Evolutionary conservation across 2,888 invertebrate genomes (phyloP).

Genomic region (Lasiommata megera): DNA sequence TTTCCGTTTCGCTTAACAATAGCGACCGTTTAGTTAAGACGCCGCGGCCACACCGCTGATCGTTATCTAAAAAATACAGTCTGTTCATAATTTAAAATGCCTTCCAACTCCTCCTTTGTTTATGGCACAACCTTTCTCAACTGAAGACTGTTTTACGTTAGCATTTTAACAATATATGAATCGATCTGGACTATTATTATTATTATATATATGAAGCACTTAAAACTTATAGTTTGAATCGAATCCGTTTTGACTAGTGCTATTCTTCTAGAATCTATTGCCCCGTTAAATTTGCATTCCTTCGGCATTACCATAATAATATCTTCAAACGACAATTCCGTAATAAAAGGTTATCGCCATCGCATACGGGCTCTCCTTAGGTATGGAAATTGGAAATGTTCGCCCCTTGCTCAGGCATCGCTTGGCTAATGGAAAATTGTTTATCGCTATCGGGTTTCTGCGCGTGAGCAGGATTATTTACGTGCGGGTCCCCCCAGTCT

Average conservation of each 20-base stretch:
- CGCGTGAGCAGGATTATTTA: conserved; percentile 74
- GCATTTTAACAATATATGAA: neutral
- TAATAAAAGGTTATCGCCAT: conserved; percentile 61
- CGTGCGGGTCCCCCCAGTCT: conserved; percentile 61
- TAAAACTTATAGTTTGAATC: conserved; percentile 48
- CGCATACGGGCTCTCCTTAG: conserved; percentile 53
- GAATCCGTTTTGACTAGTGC: conserved; percentile 51
- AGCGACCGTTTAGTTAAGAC: conserved; percentile 63
- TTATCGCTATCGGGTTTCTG: conserved; percentile 66
- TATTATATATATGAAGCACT: conserved; percentile 26
- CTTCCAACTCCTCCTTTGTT: conserved; percentile 14
- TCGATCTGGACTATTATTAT: too few species aligned
- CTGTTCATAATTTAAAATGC: conserved; percentile 18
- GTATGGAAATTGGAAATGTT: conserved; percentile 60
- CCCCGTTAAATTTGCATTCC: conserved; percentile 68
- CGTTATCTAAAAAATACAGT: conserved; percentile 37
- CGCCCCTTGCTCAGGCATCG: conserved; percentile 40
- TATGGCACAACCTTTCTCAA: conserved; percentile 1
- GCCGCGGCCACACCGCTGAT: conserved; percentile 32
- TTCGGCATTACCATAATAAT: conserved; percentile 66
- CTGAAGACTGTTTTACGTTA: neutral
- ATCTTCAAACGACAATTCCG: conserved; percentile 63
- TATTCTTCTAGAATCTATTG: conserved; percentile 63
- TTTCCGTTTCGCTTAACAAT: conserved; percentile 74
- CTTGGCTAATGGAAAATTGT: conserved; percentile 72